Percentiles rank a stretch among this genome's conserved stretches.
phyloP scores from a whole-genome alignment of 2,888 invertebrate species.

The Bugulina stolonifera region DNA sequence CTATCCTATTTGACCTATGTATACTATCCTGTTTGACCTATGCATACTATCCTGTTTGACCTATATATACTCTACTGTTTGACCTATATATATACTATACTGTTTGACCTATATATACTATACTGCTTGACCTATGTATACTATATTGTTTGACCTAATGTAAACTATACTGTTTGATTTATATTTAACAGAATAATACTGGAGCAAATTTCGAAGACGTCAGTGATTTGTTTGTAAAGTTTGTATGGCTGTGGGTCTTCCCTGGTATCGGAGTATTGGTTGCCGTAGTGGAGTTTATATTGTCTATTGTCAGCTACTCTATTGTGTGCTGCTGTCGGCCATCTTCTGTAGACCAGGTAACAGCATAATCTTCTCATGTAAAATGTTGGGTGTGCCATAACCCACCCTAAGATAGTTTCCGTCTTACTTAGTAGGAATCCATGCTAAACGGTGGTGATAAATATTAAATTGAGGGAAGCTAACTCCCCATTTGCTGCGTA shows the following conservation, averaged over 20 bases:
- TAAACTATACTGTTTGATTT: background rate
- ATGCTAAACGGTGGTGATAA: no score
- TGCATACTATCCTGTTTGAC: no score
- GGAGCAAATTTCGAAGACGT: background rate
- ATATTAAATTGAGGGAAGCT: no score
- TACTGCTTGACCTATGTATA: background rate
- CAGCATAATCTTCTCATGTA: no score
- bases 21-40: no score
- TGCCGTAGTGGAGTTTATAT: conserved; percentile 13
- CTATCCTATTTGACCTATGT: background rate
- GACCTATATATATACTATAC: no score
- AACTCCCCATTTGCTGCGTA: no score
- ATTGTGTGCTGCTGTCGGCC: conserved; percentile 20
- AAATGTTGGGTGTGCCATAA: no score
- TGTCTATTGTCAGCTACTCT: conserved; percentile 22
- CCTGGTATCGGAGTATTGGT: conserved; percentile 17
- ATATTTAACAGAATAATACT: background rate
- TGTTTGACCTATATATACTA: no score
- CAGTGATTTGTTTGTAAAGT: background rate
- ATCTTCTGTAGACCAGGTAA: background rate
- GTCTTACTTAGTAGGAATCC: no score
- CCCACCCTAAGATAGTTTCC: no score
- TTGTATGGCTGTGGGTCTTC: conserved; percentile 2
- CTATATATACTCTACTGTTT: no score
- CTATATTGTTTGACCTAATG: background rate